Evolutionary conservation across 2,888 invertebrate genomes (phyloP).

Genomic region (Anodontia alba): DNA sequence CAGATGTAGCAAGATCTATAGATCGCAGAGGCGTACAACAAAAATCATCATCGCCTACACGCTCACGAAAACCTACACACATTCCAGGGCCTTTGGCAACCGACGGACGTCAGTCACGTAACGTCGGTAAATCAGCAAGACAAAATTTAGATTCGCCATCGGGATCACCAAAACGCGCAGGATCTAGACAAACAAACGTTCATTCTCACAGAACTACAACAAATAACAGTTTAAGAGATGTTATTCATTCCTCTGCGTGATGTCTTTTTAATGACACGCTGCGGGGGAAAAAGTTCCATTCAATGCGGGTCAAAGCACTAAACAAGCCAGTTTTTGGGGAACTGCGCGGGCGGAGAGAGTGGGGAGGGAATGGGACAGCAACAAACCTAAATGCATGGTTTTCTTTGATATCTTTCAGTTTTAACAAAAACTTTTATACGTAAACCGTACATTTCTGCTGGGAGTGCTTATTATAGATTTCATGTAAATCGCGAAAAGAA

Average conservation of each 20-base stretch:
- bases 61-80: slow-evolving; percentile 10
- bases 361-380: no score
- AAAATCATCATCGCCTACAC: slow-evolving; percentile 16
- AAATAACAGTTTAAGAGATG: slow-evolving; percentile 30
- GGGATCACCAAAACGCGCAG: slow-evolving; percentile 40
- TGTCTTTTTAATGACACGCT: background rate
- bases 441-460: no score
- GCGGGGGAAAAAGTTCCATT: no score
- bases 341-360: no score
- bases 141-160: background rate
- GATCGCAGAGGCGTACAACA: background rate
- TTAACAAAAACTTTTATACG: no score
- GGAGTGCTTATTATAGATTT: no score
- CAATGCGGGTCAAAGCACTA: no score
- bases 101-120: slow-evolving; percentile 12
- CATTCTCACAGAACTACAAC: slow-evolving; percentile 40
- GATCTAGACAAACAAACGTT: slow-evolving; percentile 34
- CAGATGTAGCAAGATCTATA: slow-evolving; percentile 1
- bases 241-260: slow-evolving; percentile 51
- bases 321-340: no score
- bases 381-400: no score
- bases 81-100: background rate
- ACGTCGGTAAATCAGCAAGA: background rate
- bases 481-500: no score
- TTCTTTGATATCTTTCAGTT: no score